Evolutionary conservation across 2,888 invertebrate species (phyloP).

Genomic region (Aleiodes alternator): DNA sequence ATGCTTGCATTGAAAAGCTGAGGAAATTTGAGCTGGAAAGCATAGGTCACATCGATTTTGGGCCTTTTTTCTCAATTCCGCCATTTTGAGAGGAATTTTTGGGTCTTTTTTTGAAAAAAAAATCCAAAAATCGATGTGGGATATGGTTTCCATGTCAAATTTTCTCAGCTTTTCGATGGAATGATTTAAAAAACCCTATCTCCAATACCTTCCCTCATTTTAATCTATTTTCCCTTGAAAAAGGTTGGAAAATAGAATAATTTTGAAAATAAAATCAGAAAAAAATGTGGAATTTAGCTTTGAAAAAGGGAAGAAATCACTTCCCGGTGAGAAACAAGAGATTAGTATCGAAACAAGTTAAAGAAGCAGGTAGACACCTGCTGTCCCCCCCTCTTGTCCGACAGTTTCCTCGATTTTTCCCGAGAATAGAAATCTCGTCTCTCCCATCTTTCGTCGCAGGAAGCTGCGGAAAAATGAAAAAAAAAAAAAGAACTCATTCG

Average conservation of each 20-base stretch:
- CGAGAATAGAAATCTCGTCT: conserved; percentile 37
- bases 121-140: too few species aligned
- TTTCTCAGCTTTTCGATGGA: neutral
- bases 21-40: too few species aligned
- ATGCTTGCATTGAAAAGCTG: too few species aligned
- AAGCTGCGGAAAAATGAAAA: neutral
- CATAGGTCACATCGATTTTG: too few species aligned
- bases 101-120: too few species aligned
- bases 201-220: neutral
- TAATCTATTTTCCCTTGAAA: neutral
- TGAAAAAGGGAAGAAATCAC: neutral
- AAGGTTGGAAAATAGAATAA: too few species aligned
- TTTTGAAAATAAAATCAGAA: too few species aligned
- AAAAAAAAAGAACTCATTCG: neutral
- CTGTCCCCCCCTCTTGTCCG: neutral
- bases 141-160: too few species aligned
- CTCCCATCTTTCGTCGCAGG: neutral
- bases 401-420: conserved; percentile 18
- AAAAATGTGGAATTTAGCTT: neutral
- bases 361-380: conserved; percentile 15
- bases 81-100: too few species aligned
- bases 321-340: conserved; percentile 5
- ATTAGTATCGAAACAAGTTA: conserved; percentile 20
- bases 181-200: neutral
- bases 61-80: too few species aligned